Conservation (phyloP, 1,140 invertebrate species). For the Lepidurus packardi region DNA sequence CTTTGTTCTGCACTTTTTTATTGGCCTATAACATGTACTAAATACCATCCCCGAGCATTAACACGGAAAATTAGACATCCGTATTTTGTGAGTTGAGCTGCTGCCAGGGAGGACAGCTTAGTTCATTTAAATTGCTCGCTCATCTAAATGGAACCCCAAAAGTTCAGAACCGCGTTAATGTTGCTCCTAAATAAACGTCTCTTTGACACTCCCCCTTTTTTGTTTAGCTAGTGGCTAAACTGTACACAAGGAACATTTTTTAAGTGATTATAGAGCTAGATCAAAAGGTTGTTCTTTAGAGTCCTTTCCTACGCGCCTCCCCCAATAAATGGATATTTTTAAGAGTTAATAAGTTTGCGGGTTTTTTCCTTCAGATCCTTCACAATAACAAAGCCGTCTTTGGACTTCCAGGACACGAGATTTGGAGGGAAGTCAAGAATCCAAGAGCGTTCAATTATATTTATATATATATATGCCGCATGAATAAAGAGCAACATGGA, state of each 20-base stretch:
- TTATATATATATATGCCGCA: neutral
- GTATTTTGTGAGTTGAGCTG: neutral
- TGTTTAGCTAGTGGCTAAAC: neutral
- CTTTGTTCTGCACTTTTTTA: constrained; percentile 1
- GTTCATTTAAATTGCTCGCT: neutral
- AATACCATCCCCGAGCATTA: neutral
- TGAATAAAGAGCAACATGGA: neutral
- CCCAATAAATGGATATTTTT: too few relatives aligned
- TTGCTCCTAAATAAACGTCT: neutral
- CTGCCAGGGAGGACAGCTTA: constrained; percentile 13
- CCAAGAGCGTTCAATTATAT: neutral
- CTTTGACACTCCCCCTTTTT: neutral
- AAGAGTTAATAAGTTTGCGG: too few relatives aligned
- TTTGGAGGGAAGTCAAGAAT: constrained; percentile 1
- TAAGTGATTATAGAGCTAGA: too few relatives aligned
- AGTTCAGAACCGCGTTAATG: neutral
- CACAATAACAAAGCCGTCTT: too few relatives aligned
- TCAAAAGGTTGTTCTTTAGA: too few relatives aligned
- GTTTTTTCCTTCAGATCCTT: too few relatives aligned
- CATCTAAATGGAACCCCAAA: neutral
- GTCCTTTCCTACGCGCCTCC: too few relatives aligned
- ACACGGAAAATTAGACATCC: constrained; percentile 12
- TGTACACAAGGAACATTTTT: too few relatives aligned
- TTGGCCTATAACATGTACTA: constrained; percentile 15
- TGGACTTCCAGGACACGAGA: neutral